Base-by-base conservation (phyloP, 2,888 invertebrate species). In the Drosophila vallismaia region DNA sequence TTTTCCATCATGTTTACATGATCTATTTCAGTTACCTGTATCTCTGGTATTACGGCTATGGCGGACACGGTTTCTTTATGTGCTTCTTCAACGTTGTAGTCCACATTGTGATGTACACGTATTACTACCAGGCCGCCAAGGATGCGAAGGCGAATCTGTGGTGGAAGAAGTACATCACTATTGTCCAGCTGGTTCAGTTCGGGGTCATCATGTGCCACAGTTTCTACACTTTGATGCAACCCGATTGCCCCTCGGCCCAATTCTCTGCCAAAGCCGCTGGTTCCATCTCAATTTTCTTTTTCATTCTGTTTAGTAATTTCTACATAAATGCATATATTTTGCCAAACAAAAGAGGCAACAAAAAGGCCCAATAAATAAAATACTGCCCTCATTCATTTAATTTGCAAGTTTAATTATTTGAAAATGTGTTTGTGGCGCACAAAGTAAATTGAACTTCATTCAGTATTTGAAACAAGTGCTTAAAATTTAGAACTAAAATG, bases 121-220 rank as follows among this genome's bases (percentile, higher is more conserved):
- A 79, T 49, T 79, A 79, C 45, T 84, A 67, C 9, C 28, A 74
- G 0, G 19, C 44, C 5, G 44, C 44, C 44, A 44, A 24, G n/a
- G 3, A 29, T 3, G 6, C 52, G 7, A 54, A 26, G 12, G 9
- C 14, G 1, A 64, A 46, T 19, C n/a, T 60, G 2, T 79, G 79
- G 79, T 84, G 66, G 60, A 79, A 79, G 28, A 51, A 71, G 38
- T 79, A 79, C 29, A 63, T 79, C 5, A 79, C 79, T 10, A 54
- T 80, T 5, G 9, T 70, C 2, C 79, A 79, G 49, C 31, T 79
- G 51, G 4, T 71, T 4, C 79, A 79, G 67, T 79, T 79, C 12
- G 6, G 36, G 0, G 4, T 68, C 0, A 3, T 51, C 0, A 1
- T 70, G 7, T 9, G 7, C 19, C 70, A 58, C 38, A 52, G 67